phyloP scores from a whole-genome alignment of 1,140 invertebrate species.

The Aphidius ervi region DNA sequence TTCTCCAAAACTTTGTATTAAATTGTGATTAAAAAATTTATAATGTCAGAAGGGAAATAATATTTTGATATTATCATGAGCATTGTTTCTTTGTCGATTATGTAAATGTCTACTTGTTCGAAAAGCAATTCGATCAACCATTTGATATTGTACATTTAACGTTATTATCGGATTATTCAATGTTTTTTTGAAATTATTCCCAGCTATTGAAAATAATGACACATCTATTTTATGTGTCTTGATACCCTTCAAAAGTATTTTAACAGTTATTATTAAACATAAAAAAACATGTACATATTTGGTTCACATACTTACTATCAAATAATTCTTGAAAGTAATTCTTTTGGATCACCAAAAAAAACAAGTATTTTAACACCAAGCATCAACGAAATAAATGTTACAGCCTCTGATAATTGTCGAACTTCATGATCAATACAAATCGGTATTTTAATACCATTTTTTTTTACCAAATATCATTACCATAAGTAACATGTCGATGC shows the following conservation, averaged over 20 bases:
- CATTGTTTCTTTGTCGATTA: constrained; percentile 56
- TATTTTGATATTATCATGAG: constrained; percentile 16
- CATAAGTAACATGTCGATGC: constrained; percentile 5
- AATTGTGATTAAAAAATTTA: no score
- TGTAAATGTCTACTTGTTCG: constrained; percentile 82
- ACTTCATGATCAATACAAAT: constrained; percentile 90
- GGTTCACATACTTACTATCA: constrained; percentile 58
- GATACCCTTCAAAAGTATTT: no score
- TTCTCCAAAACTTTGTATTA: no score
- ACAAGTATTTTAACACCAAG: constrained; percentile 70
- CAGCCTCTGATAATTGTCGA: constrained; percentile 78
- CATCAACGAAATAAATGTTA: constrained; percentile 76
- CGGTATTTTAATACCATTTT: constrained; percentile 55
- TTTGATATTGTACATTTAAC: constrained; percentile 77
- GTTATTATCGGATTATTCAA: constrained; percentile 50
- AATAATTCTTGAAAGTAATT: constrained; percentile 77
- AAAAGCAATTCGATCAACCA: constrained; percentile 73
- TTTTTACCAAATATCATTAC: background rate
- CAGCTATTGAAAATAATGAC: constrained; percentile 64
- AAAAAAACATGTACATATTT: no score
- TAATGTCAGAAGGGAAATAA: no score
- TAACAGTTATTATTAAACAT: no score
- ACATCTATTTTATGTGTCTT: constrained; percentile 57
- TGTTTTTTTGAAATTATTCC: constrained; percentile 45
- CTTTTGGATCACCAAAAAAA: constrained; percentile 84